Percentiles rank a stretch among this genome's conserved stretches.
phyloP scores from a whole-genome alignment of 2,888 invertebrate genomes.

The Molorchus minor region DNA sequence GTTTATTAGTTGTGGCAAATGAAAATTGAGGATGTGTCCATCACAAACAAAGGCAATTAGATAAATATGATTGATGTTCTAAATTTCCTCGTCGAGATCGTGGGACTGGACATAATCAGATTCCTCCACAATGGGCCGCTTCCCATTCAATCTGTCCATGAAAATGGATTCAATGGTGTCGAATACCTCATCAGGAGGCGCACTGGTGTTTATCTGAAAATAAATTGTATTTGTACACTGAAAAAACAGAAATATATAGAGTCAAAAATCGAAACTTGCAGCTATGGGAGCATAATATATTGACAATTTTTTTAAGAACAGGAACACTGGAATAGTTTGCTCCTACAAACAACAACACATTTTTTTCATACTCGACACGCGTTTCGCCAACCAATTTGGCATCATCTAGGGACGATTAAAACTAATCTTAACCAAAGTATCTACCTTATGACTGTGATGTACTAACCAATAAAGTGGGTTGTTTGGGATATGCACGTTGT shows the following conservation, averaged over 20 bases:
- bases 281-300: too few relatives aligned
- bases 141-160: conserved; percentile 29
- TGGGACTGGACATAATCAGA: conserved; percentile 33
- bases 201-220: conserved; percentile 37
- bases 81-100: conserved; percentile 13
- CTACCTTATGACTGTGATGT: too few relatives aligned
- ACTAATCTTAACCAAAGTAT: too few relatives aligned
- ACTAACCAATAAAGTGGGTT: too few relatives aligned
- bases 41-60: conserved; percentile 18
- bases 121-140: conserved; percentile 30
- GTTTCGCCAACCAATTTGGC: too few relatives aligned
- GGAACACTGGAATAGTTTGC: too few relatives aligned
- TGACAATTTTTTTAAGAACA: too few relatives aligned
- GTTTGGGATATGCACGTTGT: too few relatives aligned
- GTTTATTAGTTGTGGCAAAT: conserved; percentile 17
- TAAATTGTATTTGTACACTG: background rate
- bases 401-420: too few relatives aligned
- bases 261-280: too few relatives aligned
- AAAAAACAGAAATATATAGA: background rate
- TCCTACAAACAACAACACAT: too few relatives aligned
- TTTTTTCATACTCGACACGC: too few relatives aligned
- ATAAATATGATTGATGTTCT: background rate
- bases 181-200: conserved; percentile 30
- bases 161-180: conserved; percentile 31
- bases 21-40: conserved; percentile 25